A percentile compares a stretch with the other conserved stretches of the same genome.
Evolutionary conservation across 2,888 invertebrate species (phyloP).

Genomic region (Hypsopygia costalis): DNA sequence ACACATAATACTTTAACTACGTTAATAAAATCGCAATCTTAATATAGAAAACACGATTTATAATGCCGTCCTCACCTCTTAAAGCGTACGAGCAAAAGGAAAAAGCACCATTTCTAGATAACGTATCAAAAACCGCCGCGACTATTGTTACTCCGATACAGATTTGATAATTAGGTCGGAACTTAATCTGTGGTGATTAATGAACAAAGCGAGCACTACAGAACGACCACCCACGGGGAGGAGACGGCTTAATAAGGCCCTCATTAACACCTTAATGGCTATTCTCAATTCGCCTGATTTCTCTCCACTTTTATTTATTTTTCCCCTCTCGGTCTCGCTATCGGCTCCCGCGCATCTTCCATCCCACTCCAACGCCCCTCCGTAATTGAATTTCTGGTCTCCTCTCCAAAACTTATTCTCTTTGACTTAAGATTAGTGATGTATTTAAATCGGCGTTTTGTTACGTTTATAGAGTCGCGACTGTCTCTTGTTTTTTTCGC

Average conservation of each 20-base stretch:
- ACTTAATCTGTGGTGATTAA: slow-evolving; percentile 69
- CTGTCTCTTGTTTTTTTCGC: slow-evolving; percentile 33
- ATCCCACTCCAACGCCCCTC: slow-evolving; percentile 51
- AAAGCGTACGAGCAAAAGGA: slow-evolving; percentile 14
- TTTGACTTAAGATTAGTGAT: slow-evolving; percentile 78
- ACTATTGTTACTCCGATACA: slow-evolving; percentile 46
- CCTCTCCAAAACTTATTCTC: slow-evolving; percentile 75
- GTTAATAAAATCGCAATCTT: too few relatives aligned
- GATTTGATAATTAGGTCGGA: slow-evolving; percentile 66
- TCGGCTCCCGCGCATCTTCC: slow-evolving; percentile 36
- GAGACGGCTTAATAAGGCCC: slow-evolving; percentile 79
- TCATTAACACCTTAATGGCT: slow-evolving; percentile 80
- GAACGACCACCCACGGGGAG: slow-evolving; percentile 74
- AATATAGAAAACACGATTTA: slow-evolving; percentile 2
- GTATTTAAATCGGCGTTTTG: slow-evolving; percentile 77
- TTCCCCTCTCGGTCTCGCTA: slow-evolving; percentile 45
- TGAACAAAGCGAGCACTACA: slow-evolving; percentile 63
- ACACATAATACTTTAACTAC: too few relatives aligned
- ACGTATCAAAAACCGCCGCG: slow-evolving; percentile 25
- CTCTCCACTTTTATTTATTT: slow-evolving; percentile 72
- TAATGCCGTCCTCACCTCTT: slow-evolving; percentile 4
- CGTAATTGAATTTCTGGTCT: slow-evolving; percentile 73
- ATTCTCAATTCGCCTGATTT: slow-evolving; percentile 77
- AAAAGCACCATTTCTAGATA: slow-evolving; percentile 21
- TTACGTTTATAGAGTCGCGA: slow-evolving; percentile 65